A percentile compares a stretch with the other conserved stretches of the same genome.
phyloP scores from a whole-genome alignment of 2,888 invertebrate species.

The Torymus texanus region DNA sequence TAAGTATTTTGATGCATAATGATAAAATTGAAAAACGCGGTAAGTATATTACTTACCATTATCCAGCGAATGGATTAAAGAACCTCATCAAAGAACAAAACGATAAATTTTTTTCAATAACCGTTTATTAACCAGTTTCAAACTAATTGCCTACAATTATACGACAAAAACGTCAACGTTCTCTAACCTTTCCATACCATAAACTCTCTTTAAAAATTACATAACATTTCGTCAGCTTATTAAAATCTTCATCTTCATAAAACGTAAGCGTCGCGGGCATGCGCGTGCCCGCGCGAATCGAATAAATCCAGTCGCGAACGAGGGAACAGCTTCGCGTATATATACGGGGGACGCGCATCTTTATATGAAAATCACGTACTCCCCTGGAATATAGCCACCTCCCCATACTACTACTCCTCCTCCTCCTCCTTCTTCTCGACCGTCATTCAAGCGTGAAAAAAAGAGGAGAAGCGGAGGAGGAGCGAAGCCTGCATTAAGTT shows the following conservation, averaged over 20 bases:
- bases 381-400: too few relatives aligned
- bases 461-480: background rate
- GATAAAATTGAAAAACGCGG: too few relatives aligned
- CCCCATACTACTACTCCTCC: too few relatives aligned
- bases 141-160: too few relatives aligned
- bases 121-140: too few relatives aligned
- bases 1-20: too few relatives aligned
- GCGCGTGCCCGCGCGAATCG: background rate
- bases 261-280: conserved; percentile 7
- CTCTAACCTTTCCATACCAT: too few relatives aligned
- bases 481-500: conserved; percentile 42
- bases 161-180: too few relatives aligned
- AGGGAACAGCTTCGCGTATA: conserved; percentile 8
- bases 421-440: background rate
- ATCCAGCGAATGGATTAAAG: too few relatives aligned
- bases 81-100: too few relatives aligned
- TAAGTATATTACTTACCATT: too few relatives aligned
- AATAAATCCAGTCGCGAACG: conserved; percentile 36
- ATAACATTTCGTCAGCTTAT: conserved; percentile 20
- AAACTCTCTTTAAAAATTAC: background rate
- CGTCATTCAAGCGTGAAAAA: conserved; percentile 44
- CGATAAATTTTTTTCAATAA: too few relatives aligned
- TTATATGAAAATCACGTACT: conserved; percentile 53
- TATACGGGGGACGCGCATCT: background rate
- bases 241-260: conserved; percentile 15